A percentile compares a stretch with the other conserved stretches of the same genome.
Conservation (phyloP, 2,113 vertebrate genomes). For the Tor tambroides region DNA sequence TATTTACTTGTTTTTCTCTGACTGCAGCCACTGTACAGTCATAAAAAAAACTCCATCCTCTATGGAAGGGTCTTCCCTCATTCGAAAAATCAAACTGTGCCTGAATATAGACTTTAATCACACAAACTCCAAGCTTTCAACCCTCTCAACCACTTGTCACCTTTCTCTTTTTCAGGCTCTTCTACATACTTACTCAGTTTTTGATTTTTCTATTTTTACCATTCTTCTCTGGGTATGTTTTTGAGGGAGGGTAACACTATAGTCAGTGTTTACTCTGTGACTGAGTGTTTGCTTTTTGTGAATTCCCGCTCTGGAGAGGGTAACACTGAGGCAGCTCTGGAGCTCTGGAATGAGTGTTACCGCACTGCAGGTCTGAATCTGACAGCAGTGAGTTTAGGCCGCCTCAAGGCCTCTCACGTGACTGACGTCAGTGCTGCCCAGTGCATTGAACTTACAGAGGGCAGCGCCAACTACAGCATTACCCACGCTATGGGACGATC, state of each 20-base stretch:
- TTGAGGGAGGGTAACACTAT: not conserved
- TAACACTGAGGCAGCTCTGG: not conserved
- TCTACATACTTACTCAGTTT: not conserved
- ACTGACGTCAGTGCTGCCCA: not conserved
- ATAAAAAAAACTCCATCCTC: not conserved
- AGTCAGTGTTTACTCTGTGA: not conserved
- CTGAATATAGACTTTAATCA: not conserved
- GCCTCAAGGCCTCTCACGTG: not conserved
- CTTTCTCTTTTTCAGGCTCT: not conserved
- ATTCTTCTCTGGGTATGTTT: not conserved
- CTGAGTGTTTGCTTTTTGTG: conserved; percentile 12
- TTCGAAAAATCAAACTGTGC: not conserved
- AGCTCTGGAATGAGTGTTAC: not conserved
- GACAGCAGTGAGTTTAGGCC: not conserved
- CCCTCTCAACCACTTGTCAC: not conserved
- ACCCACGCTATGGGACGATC: not conserved
- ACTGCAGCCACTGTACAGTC: not conserved
- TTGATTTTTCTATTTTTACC: not conserved
- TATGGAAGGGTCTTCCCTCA: not conserved
- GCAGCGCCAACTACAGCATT: not conserved
- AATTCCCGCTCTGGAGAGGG: not conserved
- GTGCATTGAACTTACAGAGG: not conserved
- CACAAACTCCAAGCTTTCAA: too few relatives aligned
- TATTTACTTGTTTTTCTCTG: conserved; percentile 19
- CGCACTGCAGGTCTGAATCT: not conserved